Percentiles rank a stretch among this genome's conserved stretches.
phyloP scores from a whole-genome alignment of 1,140 invertebrate species.

The Lepidurus arcticus region DNA sequence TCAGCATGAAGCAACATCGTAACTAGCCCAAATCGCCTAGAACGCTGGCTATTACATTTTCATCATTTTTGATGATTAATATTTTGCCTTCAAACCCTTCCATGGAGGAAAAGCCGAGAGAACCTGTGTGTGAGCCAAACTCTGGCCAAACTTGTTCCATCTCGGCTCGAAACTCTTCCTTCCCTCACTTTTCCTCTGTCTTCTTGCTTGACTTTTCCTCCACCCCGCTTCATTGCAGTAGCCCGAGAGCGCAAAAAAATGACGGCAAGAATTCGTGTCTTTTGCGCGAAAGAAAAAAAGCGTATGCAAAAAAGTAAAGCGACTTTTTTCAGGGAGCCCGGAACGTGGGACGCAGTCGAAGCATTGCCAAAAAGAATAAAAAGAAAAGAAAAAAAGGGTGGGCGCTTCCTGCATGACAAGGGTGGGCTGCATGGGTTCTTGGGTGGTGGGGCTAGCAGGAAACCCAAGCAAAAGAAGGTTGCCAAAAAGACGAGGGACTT shows the following conservation, averaged over 20 bases:
- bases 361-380: background rate
- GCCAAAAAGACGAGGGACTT: background rate
- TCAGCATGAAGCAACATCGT: too few relatives aligned
- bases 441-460: background rate
- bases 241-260: background rate
- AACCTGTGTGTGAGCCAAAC: too few relatives aligned
- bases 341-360: conserved; percentile 7
- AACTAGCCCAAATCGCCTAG: too few relatives aligned
- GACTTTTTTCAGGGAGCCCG: background rate
- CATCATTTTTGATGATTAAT: too few relatives aligned
- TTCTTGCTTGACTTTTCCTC: too few relatives aligned
- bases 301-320: background rate
- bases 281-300: background rate
- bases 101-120: too few relatives aligned
- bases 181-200: too few relatives aligned
- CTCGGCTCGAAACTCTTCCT: too few relatives aligned
- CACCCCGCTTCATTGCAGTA: too few relatives aligned
- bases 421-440: background rate
- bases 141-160: too few relatives aligned
- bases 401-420: conserved; percentile 8
- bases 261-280: background rate
- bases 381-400: background rate
- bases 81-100: too few relatives aligned
- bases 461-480: background rate
- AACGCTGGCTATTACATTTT: too few relatives aligned